phyloP scores from a whole-genome alignment of 2,113 vertebrate genomes.

The Phylloscopus trochiloides region DNA sequence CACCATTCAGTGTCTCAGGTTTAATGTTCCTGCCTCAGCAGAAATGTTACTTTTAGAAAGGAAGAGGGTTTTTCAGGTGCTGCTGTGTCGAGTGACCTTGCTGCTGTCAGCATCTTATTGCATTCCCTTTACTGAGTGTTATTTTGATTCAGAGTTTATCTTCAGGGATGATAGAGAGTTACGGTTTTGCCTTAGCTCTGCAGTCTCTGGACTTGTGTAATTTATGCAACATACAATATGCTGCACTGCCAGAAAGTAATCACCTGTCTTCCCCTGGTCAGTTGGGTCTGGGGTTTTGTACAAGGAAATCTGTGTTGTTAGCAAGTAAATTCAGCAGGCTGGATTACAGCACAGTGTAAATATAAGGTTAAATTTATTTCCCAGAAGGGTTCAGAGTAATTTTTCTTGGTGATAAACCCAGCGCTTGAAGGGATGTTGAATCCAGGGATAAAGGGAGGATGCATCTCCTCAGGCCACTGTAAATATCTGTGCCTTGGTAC shows the following conservation, averaged over 20 bases:
- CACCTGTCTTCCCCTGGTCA: background rate
- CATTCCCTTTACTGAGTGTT: background rate
- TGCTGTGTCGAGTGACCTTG: background rate
- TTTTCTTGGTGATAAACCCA: background rate
- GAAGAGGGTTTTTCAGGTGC: background rate
- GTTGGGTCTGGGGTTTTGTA: background rate
- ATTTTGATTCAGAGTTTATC: background rate
- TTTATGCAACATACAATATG: background rate
- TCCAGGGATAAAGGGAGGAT: background rate
- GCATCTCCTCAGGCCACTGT: background rate
- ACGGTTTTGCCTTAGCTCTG: background rate
- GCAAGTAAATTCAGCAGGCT: background rate
- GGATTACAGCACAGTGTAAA: background rate
- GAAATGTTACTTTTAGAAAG: background rate
- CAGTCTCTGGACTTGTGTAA: fast-evolving
- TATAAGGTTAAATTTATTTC: background rate
- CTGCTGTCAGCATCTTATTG: background rate
- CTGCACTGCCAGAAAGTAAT: background rate
- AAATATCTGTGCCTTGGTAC: background rate
- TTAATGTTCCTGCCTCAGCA: background rate
- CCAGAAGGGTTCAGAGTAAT: background rate
- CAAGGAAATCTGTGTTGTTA: background rate
- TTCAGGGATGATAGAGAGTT: background rate
- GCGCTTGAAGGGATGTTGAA: background rate
- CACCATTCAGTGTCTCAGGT: background rate